Evolutionary conservation across 2,888 invertebrate species (phyloP).

Genomic region (Synergus itoensis): DNA sequence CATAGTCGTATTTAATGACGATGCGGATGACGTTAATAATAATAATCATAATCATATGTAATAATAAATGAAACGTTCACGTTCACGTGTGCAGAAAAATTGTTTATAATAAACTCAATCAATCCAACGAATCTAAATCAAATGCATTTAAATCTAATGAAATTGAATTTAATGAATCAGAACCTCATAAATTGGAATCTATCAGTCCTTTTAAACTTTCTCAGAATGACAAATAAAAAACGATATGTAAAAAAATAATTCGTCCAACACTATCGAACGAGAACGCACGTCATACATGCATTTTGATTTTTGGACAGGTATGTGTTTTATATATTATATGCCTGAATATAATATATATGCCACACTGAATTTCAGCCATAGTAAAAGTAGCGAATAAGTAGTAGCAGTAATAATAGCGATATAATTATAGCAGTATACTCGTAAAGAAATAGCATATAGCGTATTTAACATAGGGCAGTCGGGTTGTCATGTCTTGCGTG

Average conservation of each 20-base stretch:
- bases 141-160: constrained; percentile 12
- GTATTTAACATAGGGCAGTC: constrained; percentile 56
- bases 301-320: constrained; percentile 42
- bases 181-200: not conserved
- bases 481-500: constrained; percentile 58
- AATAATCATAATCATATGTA: constrained; percentile 48
- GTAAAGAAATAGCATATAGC: constrained; percentile 47
- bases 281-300: constrained; percentile 46
- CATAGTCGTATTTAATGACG: constrained; percentile 53
- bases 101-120: too few relatives aligned
- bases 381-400: constrained; percentile 39
- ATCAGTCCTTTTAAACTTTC: constrained; percentile 20
- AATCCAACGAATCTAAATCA: constrained; percentile 2
- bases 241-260: constrained; percentile 52
- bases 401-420: constrained; percentile 36
- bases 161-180: not conserved
- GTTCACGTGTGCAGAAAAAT: constrained; percentile 23
- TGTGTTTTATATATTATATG: constrained; percentile 37
- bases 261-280: constrained; percentile 49
- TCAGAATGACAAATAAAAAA: constrained; percentile 43
- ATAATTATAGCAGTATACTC: constrained; percentile 42
- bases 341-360: constrained; percentile 36
- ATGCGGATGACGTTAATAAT: constrained; percentile 52
- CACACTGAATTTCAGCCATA: constrained; percentile 34
- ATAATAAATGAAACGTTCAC: constrained; percentile 35